These are phyloP conservation scores for Malthinus flaveolus DNA, from an alignment of 2,888 invertebrate species.

Conservation along the genomic window DNA sequence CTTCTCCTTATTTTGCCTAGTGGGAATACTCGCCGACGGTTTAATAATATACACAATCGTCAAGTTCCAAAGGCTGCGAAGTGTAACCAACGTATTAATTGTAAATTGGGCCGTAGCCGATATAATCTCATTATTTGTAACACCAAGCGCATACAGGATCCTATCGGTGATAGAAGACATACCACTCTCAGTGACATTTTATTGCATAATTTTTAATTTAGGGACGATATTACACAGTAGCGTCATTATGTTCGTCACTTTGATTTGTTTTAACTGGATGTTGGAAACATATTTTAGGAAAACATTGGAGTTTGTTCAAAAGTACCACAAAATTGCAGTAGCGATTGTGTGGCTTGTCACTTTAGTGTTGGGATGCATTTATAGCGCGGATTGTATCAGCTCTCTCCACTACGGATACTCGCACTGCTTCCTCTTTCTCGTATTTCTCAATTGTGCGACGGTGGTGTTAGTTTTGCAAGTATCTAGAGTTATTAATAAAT, in stretches of 20 bases:
- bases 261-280: conserved; percentile 4
- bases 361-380: too few species aligned
- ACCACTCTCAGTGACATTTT: not conserved
- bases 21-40: conserved; percentile 13
- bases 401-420: too few species aligned
- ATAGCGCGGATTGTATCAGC: too few species aligned
- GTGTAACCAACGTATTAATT: conserved; percentile 12
- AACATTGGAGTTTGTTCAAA: not conserved
- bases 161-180: conserved; percentile 4
- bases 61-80: conserved; percentile 13
- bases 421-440: too few species aligned
- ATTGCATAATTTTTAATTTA: conserved; percentile 3
- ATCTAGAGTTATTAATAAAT: too few species aligned
- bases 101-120: conserved; percentile 24
- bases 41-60: conserved; percentile 13
- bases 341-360: too few species aligned
- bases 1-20: conserved; percentile 8
- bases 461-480: too few species aligned
- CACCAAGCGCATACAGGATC: conserved; percentile 13
- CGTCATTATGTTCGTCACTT: conserved; percentile 1
- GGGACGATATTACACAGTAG: conserved; percentile 2
- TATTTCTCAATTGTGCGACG: too few species aligned
- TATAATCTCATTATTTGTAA: conserved; percentile 7
- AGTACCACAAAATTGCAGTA: too few species aligned
- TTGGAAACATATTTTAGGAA: conserved; percentile 6